These are phyloP conservation scores for Ectobius pallidus DNA, from an alignment of 2,888 invertebrate species.

Conservation along the genomic window DNA sequence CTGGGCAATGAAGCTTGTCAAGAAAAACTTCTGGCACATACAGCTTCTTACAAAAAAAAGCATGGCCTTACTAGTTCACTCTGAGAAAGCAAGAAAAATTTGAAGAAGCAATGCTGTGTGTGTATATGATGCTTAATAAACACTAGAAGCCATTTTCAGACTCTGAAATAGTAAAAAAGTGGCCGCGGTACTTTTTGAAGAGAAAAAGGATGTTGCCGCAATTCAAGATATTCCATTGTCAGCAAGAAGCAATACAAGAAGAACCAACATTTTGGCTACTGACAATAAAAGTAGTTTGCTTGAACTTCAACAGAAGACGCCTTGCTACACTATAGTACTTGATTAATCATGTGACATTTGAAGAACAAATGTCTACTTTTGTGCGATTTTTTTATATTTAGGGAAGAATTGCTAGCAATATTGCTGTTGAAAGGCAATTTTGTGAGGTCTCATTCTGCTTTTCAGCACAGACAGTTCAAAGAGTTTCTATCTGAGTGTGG, in stretches of 20 bases:
- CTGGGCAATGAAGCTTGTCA: slow-evolving; percentile 41
- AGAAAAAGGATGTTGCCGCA: slow-evolving; percentile 39
- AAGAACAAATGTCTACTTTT: slow-evolving; percentile 47
- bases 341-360: slow-evolving; percentile 48
- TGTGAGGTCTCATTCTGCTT: slow-evolving; percentile 40
- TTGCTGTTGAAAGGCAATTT: slow-evolving; percentile 29
- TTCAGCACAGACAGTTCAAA: slow-evolving; percentile 44
- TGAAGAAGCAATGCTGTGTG: slow-evolving; percentile 41
- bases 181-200: slow-evolving; percentile 27
- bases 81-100: slow-evolving; percentile 45
- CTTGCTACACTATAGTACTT: slow-evolving; percentile 45
- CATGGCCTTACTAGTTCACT: slow-evolving; percentile 40
- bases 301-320: slow-evolving; percentile 42
- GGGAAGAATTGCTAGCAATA: not conserved
- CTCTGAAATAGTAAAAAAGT: slow-evolving; percentile 40
- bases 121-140: slow-evolving; percentile 44
- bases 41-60: slow-evolving; percentile 39
- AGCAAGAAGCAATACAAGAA: slow-evolving; percentile 46
- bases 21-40: slow-evolving; percentile 41
- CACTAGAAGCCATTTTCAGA: slow-evolving; percentile 46
- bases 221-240: slow-evolving; percentile 45
- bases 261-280: slow-evolving; percentile 47
- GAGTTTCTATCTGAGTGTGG: slow-evolving; percentile 40
- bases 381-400: slow-evolving; percentile 18
- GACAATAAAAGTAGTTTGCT: slow-evolving; percentile 42